Evolutionary conservation across 1,140 invertebrate species (phyloP), one percentile per base, ranked within the genome.

Genomic region (Rhyacophila brunnea): DNA sequence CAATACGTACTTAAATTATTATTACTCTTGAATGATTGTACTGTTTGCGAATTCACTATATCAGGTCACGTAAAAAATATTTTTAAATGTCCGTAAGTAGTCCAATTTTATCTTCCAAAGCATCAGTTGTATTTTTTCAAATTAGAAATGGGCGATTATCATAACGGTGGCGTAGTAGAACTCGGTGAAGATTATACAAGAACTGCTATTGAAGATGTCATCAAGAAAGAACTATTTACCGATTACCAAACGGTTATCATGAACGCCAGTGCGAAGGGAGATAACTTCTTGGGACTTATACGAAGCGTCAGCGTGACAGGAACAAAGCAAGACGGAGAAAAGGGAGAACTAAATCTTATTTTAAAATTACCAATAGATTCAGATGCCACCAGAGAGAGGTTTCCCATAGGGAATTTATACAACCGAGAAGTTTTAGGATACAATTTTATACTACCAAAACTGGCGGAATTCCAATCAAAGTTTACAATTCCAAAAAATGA

Each of bases 271-370:
- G 64, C 60, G 58, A 72, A 71, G 44, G 74, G 74, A 7, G 72
- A 75, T 35, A 74, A 75, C 44, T 76, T 74, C 17, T 38, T 72
- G 34, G 73, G 73, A 19, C 66, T 72, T 2, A 58, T 76, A 0
- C 71, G 69, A 59, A 68, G 73, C 1, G 62, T 73, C 10, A 54
- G 23, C 11, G 19, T 62, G 2, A 23, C 6, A n/a, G 64, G 64
- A 1, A 14, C 13, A 0, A 56, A 54, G 44, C 17, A 53, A 42
- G 40, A 62, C 23, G 56, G 52, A n/a, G 50, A 50, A 14, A 23
- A 42, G 34, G 34, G 13, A 9, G 43, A 44, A 11, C 11, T 62
- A 1, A 45, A 43, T 28, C 15, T 62, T 14, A 50, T 65, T 2
- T 13, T 65, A 9, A 65, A 65, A 48, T 38, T 58, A 9, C 45